Percentiles rank a stretch among this genome's conserved stretches.
These are phyloP conservation scores for Dromas ardeola DNA, from an alignment of 2,113 vertebrate genomes.

Conservation along the genomic window DNA sequence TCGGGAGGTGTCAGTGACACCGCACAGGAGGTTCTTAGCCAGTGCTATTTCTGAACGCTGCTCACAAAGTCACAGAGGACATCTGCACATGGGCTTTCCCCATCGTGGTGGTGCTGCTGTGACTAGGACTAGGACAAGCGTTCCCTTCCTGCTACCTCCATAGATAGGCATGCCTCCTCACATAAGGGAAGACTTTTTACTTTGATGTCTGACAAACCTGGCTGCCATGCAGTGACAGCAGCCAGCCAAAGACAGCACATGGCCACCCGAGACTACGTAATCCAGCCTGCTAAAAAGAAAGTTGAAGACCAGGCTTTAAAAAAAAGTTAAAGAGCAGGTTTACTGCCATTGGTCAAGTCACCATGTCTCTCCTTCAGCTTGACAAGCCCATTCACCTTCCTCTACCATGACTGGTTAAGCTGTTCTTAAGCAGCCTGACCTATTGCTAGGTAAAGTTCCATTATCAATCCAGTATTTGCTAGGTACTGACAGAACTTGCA, in stretches of 20 bases:
- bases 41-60: neutral
- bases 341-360: neutral
- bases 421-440: neutral
- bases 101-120: rapidly evolving
- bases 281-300: neutral
- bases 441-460: neutral
- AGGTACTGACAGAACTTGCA: neutral
- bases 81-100: neutral
- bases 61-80: slow-evolving; percentile 45
- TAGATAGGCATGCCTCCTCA: neutral
- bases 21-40: neutral
- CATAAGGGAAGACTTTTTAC: neutral
- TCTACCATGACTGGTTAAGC: neutral
- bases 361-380: neutral
- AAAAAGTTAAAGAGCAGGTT: neutral
- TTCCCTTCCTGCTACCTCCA: neutral
- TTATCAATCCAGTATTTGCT: neutral
- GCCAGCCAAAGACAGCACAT: rapidly evolving
- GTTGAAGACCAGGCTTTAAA: neutral
- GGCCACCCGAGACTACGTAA: neutral
- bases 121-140: rapidly evolving
- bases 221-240: neutral
- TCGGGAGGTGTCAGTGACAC: neutral
- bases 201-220: neutral
- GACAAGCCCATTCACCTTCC: neutral